Evolutionary conservation across 2,888 invertebrate genomes (phyloP).

Genomic region (Drosophila paracracens): DNA sequence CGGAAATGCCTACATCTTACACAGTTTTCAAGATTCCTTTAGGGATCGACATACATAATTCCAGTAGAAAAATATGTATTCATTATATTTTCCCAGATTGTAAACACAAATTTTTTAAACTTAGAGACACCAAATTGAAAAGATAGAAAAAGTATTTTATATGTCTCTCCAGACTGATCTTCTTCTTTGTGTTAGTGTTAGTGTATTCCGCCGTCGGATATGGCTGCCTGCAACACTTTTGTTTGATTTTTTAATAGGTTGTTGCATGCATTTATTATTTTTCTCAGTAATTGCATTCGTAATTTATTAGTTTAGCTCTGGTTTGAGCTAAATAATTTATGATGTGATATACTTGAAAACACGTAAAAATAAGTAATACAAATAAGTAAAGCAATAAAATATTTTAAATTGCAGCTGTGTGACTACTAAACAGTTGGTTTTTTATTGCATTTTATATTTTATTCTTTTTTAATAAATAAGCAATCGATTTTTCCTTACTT

Average conservation of each 20-base stretch:
- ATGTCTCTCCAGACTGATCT: too few relatives aligned
- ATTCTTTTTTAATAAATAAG: not conserved
- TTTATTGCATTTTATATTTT: not conserved
- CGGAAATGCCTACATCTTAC: too few relatives aligned
- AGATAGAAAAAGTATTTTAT: not conserved
- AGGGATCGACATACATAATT: not conserved
- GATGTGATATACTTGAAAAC: not conserved
- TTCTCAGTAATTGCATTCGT: constrained; percentile 15
- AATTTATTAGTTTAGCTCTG: constrained; percentile 14
- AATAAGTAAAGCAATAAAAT: constrained; percentile 1
- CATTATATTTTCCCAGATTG: not conserved
- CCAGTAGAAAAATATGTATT: not conserved
- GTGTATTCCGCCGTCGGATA: not conserved
- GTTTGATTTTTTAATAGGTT: not conserved
- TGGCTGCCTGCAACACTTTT: not conserved
- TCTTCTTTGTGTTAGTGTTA: too few relatives aligned
- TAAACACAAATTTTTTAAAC: not conserved
- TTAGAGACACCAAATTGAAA: not conserved
- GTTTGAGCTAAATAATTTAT: not conserved
- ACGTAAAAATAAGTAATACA: not conserved
- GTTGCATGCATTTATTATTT: constrained; percentile 7
- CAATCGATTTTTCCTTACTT: not conserved
- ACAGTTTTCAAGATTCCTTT: not conserved
- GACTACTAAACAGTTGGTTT: not conserved
- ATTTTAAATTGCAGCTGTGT: not conserved